Evolutionary conservation across 1,140 invertebrate genomes (phyloP), one percentile per base, ranked within the genome.

Genomic region (Drosophila chauvacae): DNA sequence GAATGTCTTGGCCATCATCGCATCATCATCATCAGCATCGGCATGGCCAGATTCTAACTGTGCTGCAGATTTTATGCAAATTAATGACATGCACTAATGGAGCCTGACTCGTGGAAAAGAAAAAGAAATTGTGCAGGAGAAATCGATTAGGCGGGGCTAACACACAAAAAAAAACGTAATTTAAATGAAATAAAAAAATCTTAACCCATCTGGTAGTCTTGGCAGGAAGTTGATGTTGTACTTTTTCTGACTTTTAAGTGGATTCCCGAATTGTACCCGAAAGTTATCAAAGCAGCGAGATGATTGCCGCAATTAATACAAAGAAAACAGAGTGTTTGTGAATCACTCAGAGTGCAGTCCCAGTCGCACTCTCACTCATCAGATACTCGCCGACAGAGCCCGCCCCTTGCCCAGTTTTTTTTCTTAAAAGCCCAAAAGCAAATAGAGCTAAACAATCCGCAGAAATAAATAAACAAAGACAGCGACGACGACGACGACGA

Each of bases 61-160:
- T 60, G 79, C 83, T 61, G 75, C 69, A 77, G 72, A 80, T 80
- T 78, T 79, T 72, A 86, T 82, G 80, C 77, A 87, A 87, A 88
- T 87, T 87, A 87, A 87, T 87, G 84, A 77, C 68, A 87, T 80
- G 76, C 83, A 86, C 84, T 86, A 86, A 86, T 86, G 83, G 84
- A 87, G 74, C 74, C 56, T 61, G 74, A 77, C 70, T 74, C 69
- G 45, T 33, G 71, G 48, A 60, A 53, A 57, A 59, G 28, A 57
- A 28, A 55, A 28, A 55, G 39, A 68, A 62, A 75, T 51, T 64
- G 55, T 44, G 44, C 56, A 70, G 44, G 58, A 58, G 64, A 68
- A 85, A 85, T 77, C 80, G 79, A 87, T 86, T 87, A 72, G 58
- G 42, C 50, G 61, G 39, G 50, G 37, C 48, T 39, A 30, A 11